These are phyloP conservation scores for Gymnothorax javanicus DNA, from an alignment of 2,797 vertebrate species.

Conservation along the genomic window DNA sequence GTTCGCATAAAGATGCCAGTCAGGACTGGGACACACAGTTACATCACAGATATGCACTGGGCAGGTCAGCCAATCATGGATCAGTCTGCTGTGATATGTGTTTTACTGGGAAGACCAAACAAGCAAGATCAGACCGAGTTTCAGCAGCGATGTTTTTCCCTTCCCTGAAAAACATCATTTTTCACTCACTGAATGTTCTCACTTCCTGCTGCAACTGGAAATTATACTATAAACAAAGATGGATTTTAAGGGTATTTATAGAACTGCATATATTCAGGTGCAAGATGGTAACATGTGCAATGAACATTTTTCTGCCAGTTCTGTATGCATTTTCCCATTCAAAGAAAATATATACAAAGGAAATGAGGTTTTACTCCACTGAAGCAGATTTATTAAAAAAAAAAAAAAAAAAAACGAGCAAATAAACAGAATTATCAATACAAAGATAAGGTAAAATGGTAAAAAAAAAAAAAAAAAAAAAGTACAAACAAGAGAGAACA, in stretches of 20 bases:
- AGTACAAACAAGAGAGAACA: too few relatives aligned
- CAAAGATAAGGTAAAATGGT: too few relatives aligned
- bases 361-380: too few relatives aligned
- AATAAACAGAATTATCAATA: too few relatives aligned
- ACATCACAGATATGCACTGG: constrained; percentile 34
- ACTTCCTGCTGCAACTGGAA: constrained; percentile 81
- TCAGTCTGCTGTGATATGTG: not conserved
- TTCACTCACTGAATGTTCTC: constrained; percentile 77
- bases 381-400: too few relatives aligned
- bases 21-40: constrained; percentile 70
- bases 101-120: constrained; percentile 28
- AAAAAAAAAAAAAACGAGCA: too few relatives aligned
- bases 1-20: constrained; percentile 75
- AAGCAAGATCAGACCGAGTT: not conserved
- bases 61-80: not conserved
- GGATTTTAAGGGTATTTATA: constrained; percentile 57
- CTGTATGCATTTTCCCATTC: too few relatives aligned
- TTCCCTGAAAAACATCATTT: constrained; percentile 14
- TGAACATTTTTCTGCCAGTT: too few relatives aligned
- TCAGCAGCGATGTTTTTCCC: not conserved
- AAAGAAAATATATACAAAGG: too few relatives aligned
- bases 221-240: constrained; percentile 81
- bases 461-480: too few relatives aligned
- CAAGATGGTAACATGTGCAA: too few relatives aligned
- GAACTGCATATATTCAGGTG: too few relatives aligned